Evolutionary conservation across 2,113 vertebrate species (phyloP).

Genomic region (Cavia porcellus): DNA sequence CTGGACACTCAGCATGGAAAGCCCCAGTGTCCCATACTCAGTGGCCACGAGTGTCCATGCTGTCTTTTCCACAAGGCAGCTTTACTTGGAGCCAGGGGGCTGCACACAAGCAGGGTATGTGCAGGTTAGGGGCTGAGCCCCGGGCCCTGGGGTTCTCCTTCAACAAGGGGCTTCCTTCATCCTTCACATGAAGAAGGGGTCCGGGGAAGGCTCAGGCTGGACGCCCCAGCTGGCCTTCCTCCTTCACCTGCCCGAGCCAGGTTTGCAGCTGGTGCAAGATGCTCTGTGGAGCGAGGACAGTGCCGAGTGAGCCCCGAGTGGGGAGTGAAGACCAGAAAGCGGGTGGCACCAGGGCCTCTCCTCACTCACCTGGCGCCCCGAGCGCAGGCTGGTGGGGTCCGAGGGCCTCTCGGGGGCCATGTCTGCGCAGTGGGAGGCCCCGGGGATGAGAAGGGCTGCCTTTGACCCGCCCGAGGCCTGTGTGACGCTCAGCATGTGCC

Average conservation of each 20-base stretch:
- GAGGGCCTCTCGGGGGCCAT: conserved; percentile 86
- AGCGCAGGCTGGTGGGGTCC: conserved; percentile 62
- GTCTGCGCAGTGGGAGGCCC: conserved; percentile 88
- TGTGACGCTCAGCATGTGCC: conserved; percentile 78
- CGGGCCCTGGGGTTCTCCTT: not conserved
- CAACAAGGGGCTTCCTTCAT: not conserved
- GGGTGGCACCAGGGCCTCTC: rapidly evolving
- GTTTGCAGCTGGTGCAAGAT: conserved; percentile 71
- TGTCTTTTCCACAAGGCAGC: not conserved
- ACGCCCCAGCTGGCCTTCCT: not conserved
- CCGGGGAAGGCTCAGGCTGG: not conserved
- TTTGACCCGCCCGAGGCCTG: conserved; percentile 35
- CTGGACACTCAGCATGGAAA: not conserved
- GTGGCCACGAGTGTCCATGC: not conserved
- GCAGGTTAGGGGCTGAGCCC: not conserved
- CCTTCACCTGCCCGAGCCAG: conserved; percentile 58
- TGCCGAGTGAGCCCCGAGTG: not conserved
- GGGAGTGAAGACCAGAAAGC: not conserved
- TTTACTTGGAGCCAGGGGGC: not conserved
- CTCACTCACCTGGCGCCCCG: conserved; percentile 65
- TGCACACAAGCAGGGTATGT: not conserved
- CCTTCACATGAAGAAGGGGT: not conserved
- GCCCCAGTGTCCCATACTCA: not conserved
- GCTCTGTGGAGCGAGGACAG: conserved; percentile 38
- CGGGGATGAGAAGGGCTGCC: conserved; percentile 70